Evolutionary conservation across 2,888 invertebrate genomes (phyloP), one percentile per base, ranked within the genome.

Genomic region (Tiliacea aurago): DNA sequence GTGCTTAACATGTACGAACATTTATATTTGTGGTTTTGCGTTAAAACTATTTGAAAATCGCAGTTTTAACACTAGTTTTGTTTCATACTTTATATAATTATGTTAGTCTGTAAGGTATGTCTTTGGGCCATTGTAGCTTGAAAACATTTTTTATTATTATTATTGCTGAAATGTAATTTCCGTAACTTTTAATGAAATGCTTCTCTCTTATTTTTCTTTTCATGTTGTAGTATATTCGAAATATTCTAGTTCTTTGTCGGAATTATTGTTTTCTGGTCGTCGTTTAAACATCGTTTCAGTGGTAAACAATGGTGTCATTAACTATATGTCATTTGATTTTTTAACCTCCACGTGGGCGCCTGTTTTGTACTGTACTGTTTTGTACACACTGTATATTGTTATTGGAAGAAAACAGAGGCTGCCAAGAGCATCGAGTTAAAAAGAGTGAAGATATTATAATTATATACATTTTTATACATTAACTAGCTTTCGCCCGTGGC

Each of bases 261-360:
- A 66, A 28, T n/a, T 4, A 67, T 68, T 47, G 33, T 23, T 18
- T 66, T 18, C 1, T 18, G 47, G 13, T 28, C 9, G n/a, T 9
- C 11, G 59, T 15, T 61, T 47, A 33, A 77, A 75, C 15, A 55
- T 41, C 41, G 23, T 53, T 78, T 59, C 28, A 6, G 7, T 53
- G 23, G 53, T 53, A 78, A 78, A 79, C 47, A 78, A 61, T 23
- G 33, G 13, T 55, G 68, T n/a, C 18, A 53, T 47, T 59, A 69
- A 68, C 37, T 10, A 59, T 59, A 11, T 49, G 49, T 43, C 28
- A 64, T 77, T 67, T 58, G 53, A 61, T 74, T 77, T 59, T 53
- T 53, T 13, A 53, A 33, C 10, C 20, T 33, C 9, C 5, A 28
- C 20, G 11, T 59, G 10, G 69, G 69, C 18, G 43, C 58, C 23